Evolutionary conservation across 2,888 invertebrate species (phyloP).

Genomic region (Nomada ferruginata): DNA sequence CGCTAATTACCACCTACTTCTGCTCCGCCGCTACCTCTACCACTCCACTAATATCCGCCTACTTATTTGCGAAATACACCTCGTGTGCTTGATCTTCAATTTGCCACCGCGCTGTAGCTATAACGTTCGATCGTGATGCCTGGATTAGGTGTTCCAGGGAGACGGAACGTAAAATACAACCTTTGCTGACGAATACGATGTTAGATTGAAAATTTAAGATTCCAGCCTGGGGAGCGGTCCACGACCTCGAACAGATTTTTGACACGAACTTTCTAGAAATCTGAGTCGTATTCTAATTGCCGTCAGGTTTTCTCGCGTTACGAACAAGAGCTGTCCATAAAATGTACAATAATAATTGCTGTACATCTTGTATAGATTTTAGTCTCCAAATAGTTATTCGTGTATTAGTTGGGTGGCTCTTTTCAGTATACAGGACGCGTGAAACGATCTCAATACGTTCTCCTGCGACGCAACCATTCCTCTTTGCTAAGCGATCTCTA

Average conservation of each 20-base stretch:
- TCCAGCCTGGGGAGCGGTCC: neutral
- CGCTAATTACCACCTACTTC: conserved; percentile 32
- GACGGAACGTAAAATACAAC: neutral
- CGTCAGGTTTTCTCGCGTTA: neutral
- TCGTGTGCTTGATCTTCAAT: neutral
- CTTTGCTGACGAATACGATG: neutral
- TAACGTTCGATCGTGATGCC: neutral
- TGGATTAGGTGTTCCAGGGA: neutral
- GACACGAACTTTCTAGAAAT: neutral
- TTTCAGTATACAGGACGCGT: no score
- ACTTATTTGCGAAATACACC: conserved; percentile 18
- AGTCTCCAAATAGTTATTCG: no score
- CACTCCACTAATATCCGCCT: conserved; percentile 19
- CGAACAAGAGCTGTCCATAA: neutral
- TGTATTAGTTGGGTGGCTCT: no score
- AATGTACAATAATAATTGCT: no score
- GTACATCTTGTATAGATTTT: no score
- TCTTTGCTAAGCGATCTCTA: neutral
- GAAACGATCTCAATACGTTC: no score
- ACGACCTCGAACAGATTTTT: neutral
- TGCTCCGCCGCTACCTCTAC: neutral
- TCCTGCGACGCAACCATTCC: no score
- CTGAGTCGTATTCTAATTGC: neutral
- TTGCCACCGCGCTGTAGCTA: neutral
- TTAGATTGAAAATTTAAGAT: neutral